Evolutionary conservation across 1,140 invertebrate genomes (phyloP).

Genomic region (Brachystomella parvula): DNA sequence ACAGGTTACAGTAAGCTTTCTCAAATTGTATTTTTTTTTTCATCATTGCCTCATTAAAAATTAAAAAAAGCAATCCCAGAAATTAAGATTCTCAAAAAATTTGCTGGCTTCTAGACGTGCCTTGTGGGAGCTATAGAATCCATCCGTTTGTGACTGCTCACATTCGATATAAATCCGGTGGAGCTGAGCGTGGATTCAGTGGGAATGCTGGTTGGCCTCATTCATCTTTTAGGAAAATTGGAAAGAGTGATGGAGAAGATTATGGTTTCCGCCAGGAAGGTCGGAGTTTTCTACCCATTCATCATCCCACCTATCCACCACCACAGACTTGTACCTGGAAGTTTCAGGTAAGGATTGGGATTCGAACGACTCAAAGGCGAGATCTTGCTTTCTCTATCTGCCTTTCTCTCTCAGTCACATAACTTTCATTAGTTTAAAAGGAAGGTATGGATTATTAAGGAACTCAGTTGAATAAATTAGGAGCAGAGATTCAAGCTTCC

Average conservation of each 20-base stretch:
- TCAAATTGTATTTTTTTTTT: not conserved
- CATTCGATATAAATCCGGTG: constrained; percentile 17
- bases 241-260: not conserved
- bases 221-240: constrained; percentile 2
- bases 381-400: not conserved
- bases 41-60: no score
- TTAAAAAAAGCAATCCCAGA: not conserved
- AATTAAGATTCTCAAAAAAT: not conserved
- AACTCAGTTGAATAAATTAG: constrained; percentile 2
- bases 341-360: constrained; percentile 13
- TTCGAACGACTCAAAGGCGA: not conserved
- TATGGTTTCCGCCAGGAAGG: not conserved
- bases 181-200: not conserved
- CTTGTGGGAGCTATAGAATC: constrained; percentile 34
- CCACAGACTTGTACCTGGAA: constrained; percentile 11
- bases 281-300: no score
- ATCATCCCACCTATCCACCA: not conserved
- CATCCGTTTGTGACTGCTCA: constrained; percentile 32
- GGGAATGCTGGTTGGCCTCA: not conserved
- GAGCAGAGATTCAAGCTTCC: not conserved
- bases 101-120: constrained; percentile 28
- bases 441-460: not conserved
- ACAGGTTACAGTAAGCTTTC: constrained; percentile 30
- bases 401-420: not conserved
- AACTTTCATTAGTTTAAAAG: not conserved